A percentile compares a stretch with the other conserved stretches of the same genome.
phyloP scores from a whole-genome alignment of 2,113 vertebrate genomes.

The Campylorhamphus procurvoides region DNA sequence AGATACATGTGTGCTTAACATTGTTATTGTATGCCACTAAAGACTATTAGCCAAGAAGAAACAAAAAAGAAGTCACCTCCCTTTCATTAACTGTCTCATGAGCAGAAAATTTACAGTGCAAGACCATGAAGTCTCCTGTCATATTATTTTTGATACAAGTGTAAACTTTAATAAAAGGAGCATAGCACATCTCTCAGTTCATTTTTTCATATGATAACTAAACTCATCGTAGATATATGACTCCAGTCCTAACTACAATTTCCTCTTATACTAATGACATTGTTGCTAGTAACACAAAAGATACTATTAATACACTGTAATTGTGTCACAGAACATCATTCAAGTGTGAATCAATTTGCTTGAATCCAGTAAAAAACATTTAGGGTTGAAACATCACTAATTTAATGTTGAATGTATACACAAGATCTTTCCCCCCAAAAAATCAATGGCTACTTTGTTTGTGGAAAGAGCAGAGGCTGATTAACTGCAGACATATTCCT shows the following conservation, averaged over 20 bases:
- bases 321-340: neutral
- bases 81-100: neutral
- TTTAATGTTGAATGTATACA: neutral
- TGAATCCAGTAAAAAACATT: neutral
- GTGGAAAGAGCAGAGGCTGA: neutral
- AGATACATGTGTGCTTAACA: neutral
- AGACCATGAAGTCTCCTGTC: neutral
- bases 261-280: neutral
- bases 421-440: neutral
- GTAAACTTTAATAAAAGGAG: neutral
- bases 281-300: neutral
- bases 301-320: neutral
- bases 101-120: neutral
- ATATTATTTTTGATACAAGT: neutral
- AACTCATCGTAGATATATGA: neutral
- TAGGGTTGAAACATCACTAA: neutral
- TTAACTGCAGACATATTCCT: neutral
- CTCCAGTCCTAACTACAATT: neutral
- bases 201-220: neutral
- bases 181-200: neutral
- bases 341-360: neutral
- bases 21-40: neutral
- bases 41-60: neutral
- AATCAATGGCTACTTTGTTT: constrained; percentile 8
- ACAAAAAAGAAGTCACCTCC: neutral